Base-by-base conservation (phyloP, 2,113 vertebrate species). In the Amazona guildingii region DNA sequence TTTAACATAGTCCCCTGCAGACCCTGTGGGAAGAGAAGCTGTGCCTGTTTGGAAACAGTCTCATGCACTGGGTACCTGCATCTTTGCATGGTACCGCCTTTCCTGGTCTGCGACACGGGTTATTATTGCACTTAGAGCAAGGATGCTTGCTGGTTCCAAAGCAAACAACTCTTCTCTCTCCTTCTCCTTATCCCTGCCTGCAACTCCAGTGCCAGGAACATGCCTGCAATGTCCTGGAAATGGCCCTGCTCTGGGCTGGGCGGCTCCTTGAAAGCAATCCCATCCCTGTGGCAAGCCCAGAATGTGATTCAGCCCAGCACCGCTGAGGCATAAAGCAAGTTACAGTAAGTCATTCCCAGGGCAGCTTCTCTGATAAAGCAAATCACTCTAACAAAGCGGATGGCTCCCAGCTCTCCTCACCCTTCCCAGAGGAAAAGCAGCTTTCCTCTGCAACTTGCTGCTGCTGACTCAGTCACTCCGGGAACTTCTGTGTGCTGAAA, bases 401-500 rank as follows among this genome's bases (percentile, higher is more conserved):
- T 0, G 17, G 37, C 67, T 20, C 39, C 13, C 44, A 77, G 3
- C 16, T 10, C 31, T 66, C 66, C 74, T 52, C 17, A 0, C 33
- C 41, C 8, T 81, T 81, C 62, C 73, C 74, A 13, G 33, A 0
- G 2, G 74, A 35, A 35, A 52, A 13, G 24, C 51, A 13, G 27
- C 49, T 51, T 55, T 68, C 41, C 67, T 1, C 70, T 1, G 1
- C 52, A 54, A 44, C 57, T 48, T 61, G 49, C n/a, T 23, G 2
- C 1, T 0, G 1, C 46, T 59, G 70, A 21, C 44, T 27, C 64
- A 21, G 25, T 19, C 4, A 0, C 24, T 37, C 41, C 0, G 3
- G 43, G 72, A 64, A 59, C 33, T 63, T 46, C 81, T 8, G 3
- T 8, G 41, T 23, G 57, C 62, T 2, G 0, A 43, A 44, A 23